Percentiles rank a stretch among this genome's conserved stretches.
Evolutionary conservation across 92 coral and sea anemone species (phyloP).

Genomic region (Epizoanthus ramosus): DNA sequence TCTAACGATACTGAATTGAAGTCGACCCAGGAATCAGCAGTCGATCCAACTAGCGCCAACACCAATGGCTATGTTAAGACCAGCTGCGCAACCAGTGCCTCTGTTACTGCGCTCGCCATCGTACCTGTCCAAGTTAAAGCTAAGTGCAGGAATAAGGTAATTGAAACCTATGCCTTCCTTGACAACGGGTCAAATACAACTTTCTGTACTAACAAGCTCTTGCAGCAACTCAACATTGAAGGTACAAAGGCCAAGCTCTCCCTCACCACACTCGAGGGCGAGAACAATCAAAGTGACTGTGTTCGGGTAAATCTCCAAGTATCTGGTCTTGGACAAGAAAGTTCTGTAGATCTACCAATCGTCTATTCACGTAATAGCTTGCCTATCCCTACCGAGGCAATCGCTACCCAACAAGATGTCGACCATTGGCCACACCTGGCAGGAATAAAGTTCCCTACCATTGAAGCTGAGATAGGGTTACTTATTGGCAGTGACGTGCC

Average conservation of each 20-base stretch:
- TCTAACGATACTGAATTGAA: not conserved
- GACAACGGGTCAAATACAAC: slow-evolving; percentile 43
- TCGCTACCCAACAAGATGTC: too few species aligned
- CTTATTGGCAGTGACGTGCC: slow-evolving; percentile 34
- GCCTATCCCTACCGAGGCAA: slow-evolving; percentile 26
- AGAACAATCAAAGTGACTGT: slow-evolving; percentile 24
- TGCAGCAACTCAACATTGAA: slow-evolving; percentile 2
- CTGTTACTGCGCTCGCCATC: slow-evolving; percentile 40
- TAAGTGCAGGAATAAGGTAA: not conserved
- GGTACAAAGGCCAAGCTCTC: slow-evolving; percentile 29
- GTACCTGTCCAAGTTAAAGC: slow-evolving; percentile 43
- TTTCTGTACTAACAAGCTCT: slow-evolving; percentile 35
- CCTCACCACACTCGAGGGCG: slow-evolving; percentile 33
- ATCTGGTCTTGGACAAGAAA: slow-evolving; percentile 11
- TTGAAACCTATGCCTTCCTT: slow-evolving; percentile 39
- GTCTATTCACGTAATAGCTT: slow-evolving; percentile 33
- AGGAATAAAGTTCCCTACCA: slow-evolving; percentile 28
- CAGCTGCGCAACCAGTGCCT: slow-evolving; percentile 1
- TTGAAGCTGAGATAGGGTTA: slow-evolving; percentile 28
- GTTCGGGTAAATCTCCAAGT: slow-evolving; percentile 26
- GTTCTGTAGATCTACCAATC: slow-evolving; percentile 4
- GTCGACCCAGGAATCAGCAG: slow-evolving; percentile 18
- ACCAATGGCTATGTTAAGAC: slow-evolving; percentile 40
- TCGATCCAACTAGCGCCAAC: slow-evolving; percentile 30
- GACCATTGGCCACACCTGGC: too few species aligned